Base-by-base conservation (phyloP, 1,140 invertebrate genomes). In the Lordiphosa clarofinis region DNA sequence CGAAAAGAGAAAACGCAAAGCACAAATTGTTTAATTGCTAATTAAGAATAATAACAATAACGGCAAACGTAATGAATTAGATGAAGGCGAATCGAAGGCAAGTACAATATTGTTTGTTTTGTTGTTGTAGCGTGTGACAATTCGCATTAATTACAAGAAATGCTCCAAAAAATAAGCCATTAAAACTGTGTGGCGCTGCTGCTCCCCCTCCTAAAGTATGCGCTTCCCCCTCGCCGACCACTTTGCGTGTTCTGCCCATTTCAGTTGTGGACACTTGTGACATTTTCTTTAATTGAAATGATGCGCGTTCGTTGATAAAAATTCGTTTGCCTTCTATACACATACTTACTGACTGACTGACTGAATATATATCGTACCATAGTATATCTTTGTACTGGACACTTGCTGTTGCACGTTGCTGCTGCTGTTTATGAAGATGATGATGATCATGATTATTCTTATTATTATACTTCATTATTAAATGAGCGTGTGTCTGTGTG, bases 281-380 rank as follows among this genome's bases (percentile, higher is more conserved):
- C 78, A 84, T 86, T 84, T 78, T 86, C 79, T 84, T 46, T 84
- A 84, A 84, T 84, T 84, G 79, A 84, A 84, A 84, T 84, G 78
- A 84, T 84, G 79, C 78, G 69, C 73, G 78, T 84, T 84, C 65
- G 73, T 86, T 84, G 79, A 84, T 86, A 84, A 84, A 84, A 84
- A 73, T 82, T 84, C 69, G 60, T 78, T 72, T 62, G 73, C 56
- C 59, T 57, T 58, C 65, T 3, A 38, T 39, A 50, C 19, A 38
- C 4, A 33, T 21, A 38, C 11, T 5, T 46, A 42, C 13, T 24
- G 21, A 24, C 21, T 24, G 21, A 24, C 21, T 24, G 21, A 58
- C 11, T 11, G 35, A 35, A 21, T 47, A 33, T 47, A 33, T 63
- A 31, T 55, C 9, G 43, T 13, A 40, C 8, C 33, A 15, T 24